Conservation (phyloP, 1,140 invertebrate species). For the Drosophila malerkotliana region DNA sequence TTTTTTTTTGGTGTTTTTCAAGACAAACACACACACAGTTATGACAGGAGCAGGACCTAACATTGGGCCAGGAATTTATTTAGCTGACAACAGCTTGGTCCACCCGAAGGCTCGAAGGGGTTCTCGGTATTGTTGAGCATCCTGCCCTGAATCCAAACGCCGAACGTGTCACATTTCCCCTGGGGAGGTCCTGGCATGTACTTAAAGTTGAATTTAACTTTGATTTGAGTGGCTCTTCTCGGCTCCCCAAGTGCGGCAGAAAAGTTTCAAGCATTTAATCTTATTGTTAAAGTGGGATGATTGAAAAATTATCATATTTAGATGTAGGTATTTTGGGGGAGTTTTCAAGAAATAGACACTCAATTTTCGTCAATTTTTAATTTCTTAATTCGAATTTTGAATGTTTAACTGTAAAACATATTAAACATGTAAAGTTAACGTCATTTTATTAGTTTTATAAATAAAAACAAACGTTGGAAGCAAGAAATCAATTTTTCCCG, state of each 20-base stretch:
- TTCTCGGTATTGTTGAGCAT: slow-evolving; percentile 3
- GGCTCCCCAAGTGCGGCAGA: background rate
- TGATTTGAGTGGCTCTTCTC: slow-evolving; percentile 30
- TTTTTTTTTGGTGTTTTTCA: slow-evolving; percentile 9
- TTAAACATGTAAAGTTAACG: no score
- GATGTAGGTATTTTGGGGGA: background rate
- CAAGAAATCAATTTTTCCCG: background rate
- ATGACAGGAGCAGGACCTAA: slow-evolving; percentile 27
- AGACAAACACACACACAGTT: slow-evolving; percentile 17
- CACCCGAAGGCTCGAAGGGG: slow-evolving; percentile 30
- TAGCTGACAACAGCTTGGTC: slow-evolving; percentile 38
- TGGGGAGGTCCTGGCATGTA: slow-evolving; percentile 29
- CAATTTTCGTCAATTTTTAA: background rate
- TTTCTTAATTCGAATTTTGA: background rate
- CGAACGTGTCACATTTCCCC: slow-evolving; percentile 47
- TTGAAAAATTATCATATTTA: background rate
- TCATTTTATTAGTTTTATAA: no score
- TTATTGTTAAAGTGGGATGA: slow-evolving; percentile 1
- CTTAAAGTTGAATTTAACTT: slow-evolving; percentile 42
- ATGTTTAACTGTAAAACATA: no score
- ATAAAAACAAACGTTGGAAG: background rate
- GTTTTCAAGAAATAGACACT: background rate
- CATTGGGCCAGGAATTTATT: slow-evolving; percentile 46
- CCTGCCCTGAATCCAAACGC: slow-evolving; percentile 12
- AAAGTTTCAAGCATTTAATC: slow-evolving; percentile 9